Evolutionary conservation across 1,140 invertebrate genomes (phyloP), one percentile per base, ranked within the genome.

Genomic region (Manduca sexta): DNA sequence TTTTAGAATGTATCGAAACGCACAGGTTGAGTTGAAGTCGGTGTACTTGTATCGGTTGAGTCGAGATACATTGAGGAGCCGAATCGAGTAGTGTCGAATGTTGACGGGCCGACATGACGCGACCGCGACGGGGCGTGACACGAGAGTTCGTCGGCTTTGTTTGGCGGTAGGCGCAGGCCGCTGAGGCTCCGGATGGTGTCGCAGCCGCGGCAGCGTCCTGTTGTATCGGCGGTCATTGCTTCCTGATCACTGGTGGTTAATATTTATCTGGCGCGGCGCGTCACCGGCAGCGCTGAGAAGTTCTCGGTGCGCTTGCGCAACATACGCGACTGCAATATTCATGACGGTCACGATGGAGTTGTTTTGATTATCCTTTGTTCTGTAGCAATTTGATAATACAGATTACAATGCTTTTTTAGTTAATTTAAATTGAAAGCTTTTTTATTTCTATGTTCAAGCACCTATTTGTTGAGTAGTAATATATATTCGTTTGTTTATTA

Each of bases 141-240:
- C 12, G 33, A 39, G 39, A 56, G 51, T 54, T 52, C 51, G 49
- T 46, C 39, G 45, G 48, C 53, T 55, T 62, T 54, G 60, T 57
- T 57, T 52, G n/a, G 38, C 38, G 38, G 14, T 12, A n/a, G n/a
- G n/a, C n/a, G n/a, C n/a, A n/a, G n/a, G 13, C n/a, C 8, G 14
- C 29, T 8, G 34, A 26, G 42, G 14, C 15, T 30, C 5, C 15
- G n/a, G n/a, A n/a, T n/a, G n/a, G n/a, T n/a, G n/a, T n/a, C n/a
- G n/a, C n/a, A n/a, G 44, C 35, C 13, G 45, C 12, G 16, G 48
- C 35, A 34, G 41, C 38, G 60, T 62, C 53, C 58, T 65, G 52
- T 55, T 15, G n/a, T n/a, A n/a, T n/a, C 49, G 33, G 56, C 64
- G 69, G 73, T 76, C 73, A 73, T 67, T 79, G 75, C 67, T 79